Base-by-base conservation (phyloP, 2,888 invertebrate species). In the Heliconius aoede region DNA sequence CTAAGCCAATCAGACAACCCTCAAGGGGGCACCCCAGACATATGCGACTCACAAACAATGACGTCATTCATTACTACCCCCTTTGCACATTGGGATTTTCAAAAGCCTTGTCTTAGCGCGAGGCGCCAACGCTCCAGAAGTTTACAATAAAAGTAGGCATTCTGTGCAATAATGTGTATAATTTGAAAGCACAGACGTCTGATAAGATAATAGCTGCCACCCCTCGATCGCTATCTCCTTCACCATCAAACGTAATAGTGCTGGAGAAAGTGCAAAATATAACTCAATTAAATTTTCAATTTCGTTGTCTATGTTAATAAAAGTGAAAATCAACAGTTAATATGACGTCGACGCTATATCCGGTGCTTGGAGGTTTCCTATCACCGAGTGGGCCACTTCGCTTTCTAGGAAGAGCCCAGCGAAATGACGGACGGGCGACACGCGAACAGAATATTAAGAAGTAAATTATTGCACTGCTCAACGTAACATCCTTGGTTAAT, bases 351-450 rank as follows among this genome's bases (percentile, higher is more conserved):
- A 81, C 80, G 85, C 85, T 85, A 87, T 85, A 86, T 92, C 91
- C 91, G 89, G 86, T 83, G 78, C 78, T 80, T 55, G 83, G 80
- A 81, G 80, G 82, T 80, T 87, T 84, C 87, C 86, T 85, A 83
- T 84, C 85, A 84, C 85, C 88, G 86, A 88, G 86, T 91, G 88
- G 89, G 89, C 86, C 91, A 89, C 87, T 87, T 87, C 87, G 88
- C 89, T 92, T 93, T 91, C 93, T 90, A 91, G 89, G 92, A 93
- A 93, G 87, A 88, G 85, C 83, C 85, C 86, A 85, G 88, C 88
- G 84, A 90, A 88, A 90, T 89, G 89, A 88, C 87, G 86, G 86
- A 86, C 88, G 87, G 83, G 81, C 76, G 83, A 77, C 80, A 83
- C 86, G 83, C 84, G 84, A 82, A 76, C 79, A 76, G 92, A 89